A percentile compares a stretch with the other conserved stretches of the same genome.
These are phyloP conservation scores for Coluber constrictor DNA, from an alignment of 2,797 vertebrate species.

Conservation along the genomic window DNA sequence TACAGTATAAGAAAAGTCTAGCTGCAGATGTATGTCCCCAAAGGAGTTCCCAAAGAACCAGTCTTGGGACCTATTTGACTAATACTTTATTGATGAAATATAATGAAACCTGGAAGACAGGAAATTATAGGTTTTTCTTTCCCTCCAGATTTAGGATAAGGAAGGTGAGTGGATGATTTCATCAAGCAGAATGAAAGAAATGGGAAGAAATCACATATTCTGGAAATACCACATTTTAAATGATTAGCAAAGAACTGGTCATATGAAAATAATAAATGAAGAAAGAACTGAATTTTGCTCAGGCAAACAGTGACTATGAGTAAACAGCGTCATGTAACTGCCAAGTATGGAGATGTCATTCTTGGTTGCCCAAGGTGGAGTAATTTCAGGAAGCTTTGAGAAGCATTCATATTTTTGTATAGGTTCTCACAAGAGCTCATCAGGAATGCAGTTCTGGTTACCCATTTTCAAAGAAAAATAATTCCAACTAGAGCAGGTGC, in stretches of 20 bases:
- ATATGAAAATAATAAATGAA: slow-evolving; percentile 12
- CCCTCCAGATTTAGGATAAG: neutral
- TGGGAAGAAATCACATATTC: neutral
- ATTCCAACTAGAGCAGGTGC: neutral
- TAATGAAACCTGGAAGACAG: neutral
- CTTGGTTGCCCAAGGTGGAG: neutral
- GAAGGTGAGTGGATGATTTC: neutral
- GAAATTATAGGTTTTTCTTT: neutral
- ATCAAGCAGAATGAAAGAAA: neutral
- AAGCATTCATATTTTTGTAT: neutral
- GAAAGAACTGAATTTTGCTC: slow-evolving; percentile 2
- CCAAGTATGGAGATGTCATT: neutral
- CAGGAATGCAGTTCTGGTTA: neutral
- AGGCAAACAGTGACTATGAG: neutral
- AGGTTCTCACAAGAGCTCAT: neutral
- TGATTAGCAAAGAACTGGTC: slow-evolving; percentile 1
- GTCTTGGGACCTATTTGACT: neutral
- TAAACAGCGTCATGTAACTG: neutral
- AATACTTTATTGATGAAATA: neutral
- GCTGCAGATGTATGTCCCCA: neutral
- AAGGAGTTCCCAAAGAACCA: neutral
- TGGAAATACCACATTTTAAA: neutral
- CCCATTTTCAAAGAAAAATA: neutral
- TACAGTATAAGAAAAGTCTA: neutral
- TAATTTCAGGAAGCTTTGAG: neutral